Conservation (phyloP, 2,113 vertebrate genomes). For the Thamnaconus septentrionalis region DNA sequence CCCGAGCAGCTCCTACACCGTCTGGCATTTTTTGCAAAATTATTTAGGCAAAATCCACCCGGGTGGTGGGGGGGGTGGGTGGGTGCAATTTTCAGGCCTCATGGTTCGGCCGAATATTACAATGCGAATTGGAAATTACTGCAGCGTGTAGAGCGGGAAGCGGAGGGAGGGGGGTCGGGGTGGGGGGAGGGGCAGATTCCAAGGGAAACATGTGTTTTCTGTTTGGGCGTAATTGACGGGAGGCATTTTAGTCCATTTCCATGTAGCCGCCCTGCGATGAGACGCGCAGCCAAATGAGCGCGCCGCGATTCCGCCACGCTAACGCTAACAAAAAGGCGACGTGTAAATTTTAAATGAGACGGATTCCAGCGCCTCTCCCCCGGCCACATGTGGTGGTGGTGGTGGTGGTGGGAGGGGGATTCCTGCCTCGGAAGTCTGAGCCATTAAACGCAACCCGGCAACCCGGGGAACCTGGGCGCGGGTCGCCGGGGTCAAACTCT, state of each 20-base stretch:
- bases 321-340: slow-evolving; percentile 24
- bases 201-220: slow-evolving; percentile 39
- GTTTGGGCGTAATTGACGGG: slow-evolving; percentile 40
- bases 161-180: too few relatives aligned
- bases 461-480: slow-evolving; percentile 4
- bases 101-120: slow-evolving; percentile 37
- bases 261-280: slow-evolving; percentile 25
- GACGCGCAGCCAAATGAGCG: slow-evolving; percentile 33
- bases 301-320: slow-evolving; percentile 26
- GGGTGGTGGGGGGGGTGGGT: neutral
- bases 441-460: slow-evolving; percentile 32
- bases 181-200: too few relatives aligned
- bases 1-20: slow-evolving; percentile 15
- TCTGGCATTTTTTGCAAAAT: slow-evolving; percentile 15
- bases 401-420: too few relatives aligned
- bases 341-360: slow-evolving; percentile 27
- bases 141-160: slow-evolving; percentile 4
- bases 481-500: slow-evolving; percentile 48
- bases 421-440: slow-evolving; percentile 18
- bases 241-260: slow-evolving; percentile 35
- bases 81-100: slow-evolving; percentile 30
- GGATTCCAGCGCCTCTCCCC: slow-evolving; percentile 19
- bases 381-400: slow-evolving; percentile 1
- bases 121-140: slow-evolving; percentile 52
- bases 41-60: slow-evolving; percentile 50